These are phyloP conservation scores for Netelia virgata DNA, from an alignment of 2,888 invertebrate species.

Conservation along the genomic window DNA sequence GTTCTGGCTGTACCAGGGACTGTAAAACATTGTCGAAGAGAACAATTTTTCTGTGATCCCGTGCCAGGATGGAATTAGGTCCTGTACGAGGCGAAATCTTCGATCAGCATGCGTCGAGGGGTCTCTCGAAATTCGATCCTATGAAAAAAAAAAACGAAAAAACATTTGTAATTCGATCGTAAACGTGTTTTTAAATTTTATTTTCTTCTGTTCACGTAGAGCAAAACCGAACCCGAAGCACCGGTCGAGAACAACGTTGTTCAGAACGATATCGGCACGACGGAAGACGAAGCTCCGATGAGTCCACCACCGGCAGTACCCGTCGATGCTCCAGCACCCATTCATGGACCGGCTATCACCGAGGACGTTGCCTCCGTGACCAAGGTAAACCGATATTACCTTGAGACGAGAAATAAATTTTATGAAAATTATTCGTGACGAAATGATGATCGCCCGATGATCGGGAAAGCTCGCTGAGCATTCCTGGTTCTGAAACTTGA, in stretches of 20 bases:
- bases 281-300: slow-evolving; percentile 80
- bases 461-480: slow-evolving; percentile 76
- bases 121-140: slow-evolving; percentile 68
- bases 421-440: slow-evolving; percentile 14
- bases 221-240: slow-evolving; percentile 77
- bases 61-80: slow-evolving; percentile 71
- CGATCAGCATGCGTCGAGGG: slow-evolving; percentile 76
- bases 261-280: slow-evolving; percentile 74
- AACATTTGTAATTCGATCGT: slow-evolving; percentile 10
- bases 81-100: slow-evolving; percentile 67
- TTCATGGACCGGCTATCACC: slow-evolving; percentile 81
- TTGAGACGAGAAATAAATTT: background rate
- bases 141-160: background rate
- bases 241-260: slow-evolving; percentile 77
- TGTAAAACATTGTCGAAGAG: background rate
- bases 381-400: slow-evolving; percentile 78
- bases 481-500: slow-evolving; percentile 78
- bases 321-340: slow-evolving; percentile 76
- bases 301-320: slow-evolving; percentile 79
- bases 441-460: slow-evolving; percentile 82
- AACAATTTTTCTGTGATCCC: background rate
- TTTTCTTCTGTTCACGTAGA: slow-evolving; percentile 74
- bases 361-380: slow-evolving; percentile 84
- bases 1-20: too few relatives aligned
- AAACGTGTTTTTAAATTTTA: slow-evolving; percentile 60